Evolutionary conservation across 1,140 invertebrate species (phyloP).

Genomic region (Papilio aristodemus): DNA sequence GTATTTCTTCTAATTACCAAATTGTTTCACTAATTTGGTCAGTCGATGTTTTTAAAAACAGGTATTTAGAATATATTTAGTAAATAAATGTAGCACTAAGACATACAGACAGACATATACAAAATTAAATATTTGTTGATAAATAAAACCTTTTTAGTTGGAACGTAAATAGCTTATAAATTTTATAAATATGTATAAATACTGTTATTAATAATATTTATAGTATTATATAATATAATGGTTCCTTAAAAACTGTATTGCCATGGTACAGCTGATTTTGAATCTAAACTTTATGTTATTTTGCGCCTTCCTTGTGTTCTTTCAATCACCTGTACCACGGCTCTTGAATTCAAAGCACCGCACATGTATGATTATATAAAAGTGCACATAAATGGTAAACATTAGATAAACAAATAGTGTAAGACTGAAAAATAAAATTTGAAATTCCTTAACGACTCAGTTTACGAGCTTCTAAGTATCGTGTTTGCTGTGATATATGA

Average conservation of each 20-base stretch:
- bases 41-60: constrained; percentile 26
- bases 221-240: constrained; percentile 59
- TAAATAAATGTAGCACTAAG: constrained; percentile 16
- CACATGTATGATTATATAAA: constrained; percentile 61
- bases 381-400: constrained; percentile 64
- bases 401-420: constrained; percentile 62
- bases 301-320: constrained; percentile 17
- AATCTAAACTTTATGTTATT: not conserved
- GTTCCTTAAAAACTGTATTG: constrained; percentile 61
- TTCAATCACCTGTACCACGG: constrained; percentile 54
- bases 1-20: not conserved
- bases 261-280: constrained; percentile 51
- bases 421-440: constrained; percentile 66
- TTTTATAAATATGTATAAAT: constrained; percentile 55
- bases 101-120: constrained; percentile 18
- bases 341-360: constrained; percentile 51
- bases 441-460: constrained; percentile 44
- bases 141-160: constrained; percentile 24
- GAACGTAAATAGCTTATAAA: constrained; percentile 40
- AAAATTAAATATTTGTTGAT: constrained; percentile 12
- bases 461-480: constrained; percentile 53
- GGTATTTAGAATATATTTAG: constrained; percentile 31
- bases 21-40: not conserved
- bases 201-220: constrained; percentile 67
- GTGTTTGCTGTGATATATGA: constrained; percentile 61